Evolutionary conservation across 2,113 vertebrate species (phyloP), one percentile per base, ranked within the genome.

Genomic region (Merops nubicus): DNA sequence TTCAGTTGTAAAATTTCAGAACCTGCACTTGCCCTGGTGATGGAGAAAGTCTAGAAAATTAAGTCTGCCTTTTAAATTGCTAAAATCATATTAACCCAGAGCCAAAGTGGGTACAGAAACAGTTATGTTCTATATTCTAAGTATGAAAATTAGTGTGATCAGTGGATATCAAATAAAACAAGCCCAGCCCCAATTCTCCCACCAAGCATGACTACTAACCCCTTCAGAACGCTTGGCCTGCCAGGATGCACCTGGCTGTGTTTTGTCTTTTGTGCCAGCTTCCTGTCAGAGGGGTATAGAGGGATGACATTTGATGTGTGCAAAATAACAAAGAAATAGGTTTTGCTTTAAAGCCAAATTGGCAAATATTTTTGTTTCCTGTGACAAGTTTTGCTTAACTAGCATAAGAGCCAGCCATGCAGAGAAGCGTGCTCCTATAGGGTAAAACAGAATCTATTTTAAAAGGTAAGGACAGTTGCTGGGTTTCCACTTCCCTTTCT

Each of bases 321-420:
- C 77, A 51, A 11, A 62, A 81, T 28, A 91, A 75, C 91, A 74
- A 82, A 88, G 67, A 89, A 89, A 40, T 10, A 53, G 54, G 33
- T 57, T 93, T 86, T 73, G 84, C 1, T 0, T 73, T 85, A 42
- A 87, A 93, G 83, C 69, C 80, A 96, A 96, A 70, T 23, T 59
- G 65, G 91, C 76, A 91, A 91, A 63, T 95, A 26, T 53, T 90
- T 91, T 83, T 83, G 36, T 93, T 95, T 83, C 50, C 51, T 70
- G 33, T 68, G 74, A 47, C n/a, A 40, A 82, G 23, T 75, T 81
- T 92, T 94, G 62, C 73, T 95, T 67, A 95, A 87, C 43, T 65
- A 67, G 50, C 40, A 21, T 28, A 25, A 69, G 78, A 83, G 47
- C 38, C 84, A 89, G 76, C 23, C 26, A 2, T 50, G 82, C 47